Evolutionary conservation across 2,888 invertebrate species (phyloP), one percentile per base, ranked within the genome.

Genomic region (Drosophila monieri): DNA sequence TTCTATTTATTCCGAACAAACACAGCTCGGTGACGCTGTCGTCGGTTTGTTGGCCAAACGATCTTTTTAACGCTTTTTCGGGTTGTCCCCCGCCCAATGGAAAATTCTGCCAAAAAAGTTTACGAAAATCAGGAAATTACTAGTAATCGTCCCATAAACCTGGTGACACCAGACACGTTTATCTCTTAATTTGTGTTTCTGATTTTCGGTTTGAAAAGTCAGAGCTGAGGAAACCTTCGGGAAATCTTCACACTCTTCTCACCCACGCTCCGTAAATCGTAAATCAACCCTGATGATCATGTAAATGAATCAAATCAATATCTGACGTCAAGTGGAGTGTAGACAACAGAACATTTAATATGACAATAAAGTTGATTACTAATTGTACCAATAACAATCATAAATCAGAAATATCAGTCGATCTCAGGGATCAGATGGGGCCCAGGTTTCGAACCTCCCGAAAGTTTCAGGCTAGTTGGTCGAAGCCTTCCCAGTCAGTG

Each of bases 311-410:
- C 61, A 54, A 49, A 69, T 73, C 70, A 71, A 73, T 68, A 69
- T 68, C 66, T 61, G 61, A 76, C 73, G 78, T 60, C 58, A 70
- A 77, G 78, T 83, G 76, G 59, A 76, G 74, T 46, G 49, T 52
- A 73, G 80, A 80, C 73, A 83, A 80, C 83, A 85, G 73, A 78
- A 69, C 69, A 74, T 77, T 85, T 83, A 80, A 85, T 85, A 86
- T 80, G 65, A 51, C 48, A 68, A 78, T 85, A 84, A 69, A 83
- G 71, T 66, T 58, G 35, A 48, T 68, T 74, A 78, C 84, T 84
- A 84, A 84, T 84, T 83, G 55, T 1, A 18, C 18, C 1, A 18
- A 18, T 18, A 18, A 68, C 71, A 55, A 32, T 18, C 43, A 9
- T n/a, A 46, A 35, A 35, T 14, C 14, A 8, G 15, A 39, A 30